Percentiles rank a stretch among this genome's conserved stretches.
phyloP scores from a whole-genome alignment of 37 sponge, comb jelly and placozoan species.

The Ephydatia muelleri region DNA sequence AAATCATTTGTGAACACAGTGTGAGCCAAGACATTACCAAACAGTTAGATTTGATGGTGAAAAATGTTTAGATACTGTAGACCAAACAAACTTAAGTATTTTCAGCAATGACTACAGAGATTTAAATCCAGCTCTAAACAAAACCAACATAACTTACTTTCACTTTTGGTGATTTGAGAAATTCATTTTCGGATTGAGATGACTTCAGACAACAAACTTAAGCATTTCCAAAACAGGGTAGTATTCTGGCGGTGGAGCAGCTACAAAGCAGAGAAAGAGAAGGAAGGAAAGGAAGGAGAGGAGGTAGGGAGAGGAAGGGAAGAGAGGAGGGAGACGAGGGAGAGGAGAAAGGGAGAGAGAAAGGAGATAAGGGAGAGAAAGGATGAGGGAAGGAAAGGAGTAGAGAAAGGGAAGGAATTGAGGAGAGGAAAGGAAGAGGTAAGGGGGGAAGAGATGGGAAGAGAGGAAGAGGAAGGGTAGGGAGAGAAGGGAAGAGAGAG shows the following conservation, averaged over 20 bases:
- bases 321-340: too few species aligned
- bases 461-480: not conserved
- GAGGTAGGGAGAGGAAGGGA: too few species aligned
- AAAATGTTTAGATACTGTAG: too few species aligned
- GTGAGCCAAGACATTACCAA: too few species aligned
- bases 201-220: conserved; percentile 2
- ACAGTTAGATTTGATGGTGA: too few species aligned
- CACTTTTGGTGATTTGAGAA: not conserved
- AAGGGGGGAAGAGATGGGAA: not conserved
- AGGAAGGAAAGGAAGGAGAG: too few species aligned
- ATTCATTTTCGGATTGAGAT: not conserved
- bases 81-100: too few species aligned
- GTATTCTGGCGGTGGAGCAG: not conserved
- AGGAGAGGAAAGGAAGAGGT: too few species aligned
- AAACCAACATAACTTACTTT: conserved; percentile 19
- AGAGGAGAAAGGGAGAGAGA: too few species aligned
- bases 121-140: not conserved
- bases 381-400: not conserved
- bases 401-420: not conserved
- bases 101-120: not conserved
- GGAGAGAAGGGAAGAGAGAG: not conserved
- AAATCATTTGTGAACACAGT: too few species aligned
- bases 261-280: not conserved
- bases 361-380: not conserved
- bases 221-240: conserved; percentile 9